phyloP scores from a whole-genome alignment of 1,140 invertebrate species.

The Vollenhovia emeryi region DNA sequence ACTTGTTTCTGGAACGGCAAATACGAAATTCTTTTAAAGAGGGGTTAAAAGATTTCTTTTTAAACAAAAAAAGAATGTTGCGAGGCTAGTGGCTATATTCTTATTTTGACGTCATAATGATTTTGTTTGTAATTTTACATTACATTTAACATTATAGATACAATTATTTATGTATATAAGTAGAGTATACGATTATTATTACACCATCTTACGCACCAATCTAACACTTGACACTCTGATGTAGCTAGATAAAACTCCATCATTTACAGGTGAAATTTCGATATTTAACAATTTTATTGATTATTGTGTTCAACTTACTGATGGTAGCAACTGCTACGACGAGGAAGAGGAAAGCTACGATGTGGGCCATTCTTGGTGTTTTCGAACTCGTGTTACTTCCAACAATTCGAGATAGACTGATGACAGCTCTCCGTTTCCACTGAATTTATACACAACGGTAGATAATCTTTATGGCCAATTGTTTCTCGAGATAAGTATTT shows the following conservation, averaged over 20 bases:
- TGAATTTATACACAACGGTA: constrained; percentile 52
- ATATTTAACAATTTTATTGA: not conserved
- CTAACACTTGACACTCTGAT: not conserved
- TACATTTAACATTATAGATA: no score
- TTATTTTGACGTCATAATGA: not conserved
- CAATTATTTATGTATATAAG: no score
- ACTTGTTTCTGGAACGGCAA: not conserved
- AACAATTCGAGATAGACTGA: constrained; percentile 14
- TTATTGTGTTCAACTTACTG: constrained; percentile 48
- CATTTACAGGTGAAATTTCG: not conserved
- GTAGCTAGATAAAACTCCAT: not conserved
- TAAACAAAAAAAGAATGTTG: not conserved
- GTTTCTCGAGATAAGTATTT: not conserved
- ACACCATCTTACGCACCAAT: not conserved
- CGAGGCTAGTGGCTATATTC: not conserved
- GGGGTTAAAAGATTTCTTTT: no score
- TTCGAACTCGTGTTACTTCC: not conserved
- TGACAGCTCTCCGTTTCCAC: not conserved
- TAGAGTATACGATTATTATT: not conserved
- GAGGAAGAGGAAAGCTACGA: constrained; percentile 19
- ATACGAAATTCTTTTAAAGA: not conserved
- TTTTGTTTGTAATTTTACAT: not conserved
- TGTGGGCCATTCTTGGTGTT: constrained; percentile 45
- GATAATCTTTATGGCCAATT: constrained; percentile 1
- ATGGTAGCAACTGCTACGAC: constrained; percentile 38